Evolutionary conservation across 1,140 invertebrate genomes (phyloP).

Genomic region (Leguminivora glycinivorella): DNA sequence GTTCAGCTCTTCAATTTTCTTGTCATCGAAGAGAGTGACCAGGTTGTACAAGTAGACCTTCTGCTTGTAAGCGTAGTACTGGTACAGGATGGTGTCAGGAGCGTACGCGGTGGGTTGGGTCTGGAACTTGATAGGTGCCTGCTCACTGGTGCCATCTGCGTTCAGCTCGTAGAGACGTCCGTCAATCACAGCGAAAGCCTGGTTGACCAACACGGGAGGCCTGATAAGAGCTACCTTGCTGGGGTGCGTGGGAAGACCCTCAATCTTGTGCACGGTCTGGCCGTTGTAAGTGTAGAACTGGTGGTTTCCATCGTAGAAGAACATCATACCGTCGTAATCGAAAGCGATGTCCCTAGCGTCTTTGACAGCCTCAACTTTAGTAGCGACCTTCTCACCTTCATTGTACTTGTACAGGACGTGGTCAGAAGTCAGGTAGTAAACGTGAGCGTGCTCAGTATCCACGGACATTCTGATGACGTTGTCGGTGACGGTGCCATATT

Average conservation of each 20-base stretch:
- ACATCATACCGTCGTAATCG: not conserved
- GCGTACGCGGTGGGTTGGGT: not conserved
- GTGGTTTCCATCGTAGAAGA: not conserved
- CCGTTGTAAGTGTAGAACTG: constrained; percentile 5
- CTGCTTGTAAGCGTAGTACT: constrained; percentile 15
- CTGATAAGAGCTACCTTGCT: not conserved
- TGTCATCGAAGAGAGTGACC: not conserved
- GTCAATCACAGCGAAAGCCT: not conserved
- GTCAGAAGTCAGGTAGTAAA: not conserved
- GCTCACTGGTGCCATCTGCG: not conserved
- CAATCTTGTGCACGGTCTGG: not conserved
- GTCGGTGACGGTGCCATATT: constrained; percentile 16
- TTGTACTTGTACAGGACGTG: not conserved
- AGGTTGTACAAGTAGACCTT: not conserved
- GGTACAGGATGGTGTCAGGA: not conserved
- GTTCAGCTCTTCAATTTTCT: not conserved
- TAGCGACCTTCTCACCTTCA: not conserved
- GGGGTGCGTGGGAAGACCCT: not conserved
- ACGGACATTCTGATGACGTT: not conserved
- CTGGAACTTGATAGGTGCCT: not conserved
- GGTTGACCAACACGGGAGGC: not conserved
- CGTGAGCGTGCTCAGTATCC: not conserved
- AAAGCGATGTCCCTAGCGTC: not conserved
- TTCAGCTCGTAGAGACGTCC: not conserved
- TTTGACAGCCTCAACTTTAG: not conserved